Conservation (phyloP, 2,113 vertebrate genomes). For the Eclectus roratus region DNA sequence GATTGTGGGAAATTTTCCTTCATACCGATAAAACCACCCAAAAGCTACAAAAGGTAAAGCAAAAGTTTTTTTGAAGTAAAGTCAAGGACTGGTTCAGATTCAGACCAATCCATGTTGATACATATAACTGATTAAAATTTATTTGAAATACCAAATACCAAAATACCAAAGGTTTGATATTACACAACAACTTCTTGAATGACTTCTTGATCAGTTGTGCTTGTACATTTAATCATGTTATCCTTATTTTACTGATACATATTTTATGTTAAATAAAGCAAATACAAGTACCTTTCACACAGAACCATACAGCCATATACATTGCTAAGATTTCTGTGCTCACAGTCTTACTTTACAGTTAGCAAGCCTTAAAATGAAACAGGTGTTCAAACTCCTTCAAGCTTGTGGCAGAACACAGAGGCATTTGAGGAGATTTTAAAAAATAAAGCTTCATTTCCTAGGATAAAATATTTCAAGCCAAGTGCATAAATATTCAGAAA, state of each 20-base stretch:
- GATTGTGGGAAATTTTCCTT: conserved; percentile 94
- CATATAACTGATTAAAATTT: not conserved
- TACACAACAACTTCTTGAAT: not conserved
- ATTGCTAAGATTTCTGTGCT: not conserved
- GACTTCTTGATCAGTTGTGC: not conserved
- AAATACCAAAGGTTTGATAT: not conserved
- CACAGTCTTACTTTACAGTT: not conserved
- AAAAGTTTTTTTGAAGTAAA: not conserved
- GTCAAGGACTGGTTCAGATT: not conserved
- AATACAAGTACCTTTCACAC: not conserved
- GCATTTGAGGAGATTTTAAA: not conserved
- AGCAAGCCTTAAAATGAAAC: not conserved
- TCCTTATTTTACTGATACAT: not conserved
- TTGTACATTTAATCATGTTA: not conserved
- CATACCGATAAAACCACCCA: conserved; percentile 98
- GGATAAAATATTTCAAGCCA: not conserved
- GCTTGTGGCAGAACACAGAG: not conserved
- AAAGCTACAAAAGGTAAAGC: conserved; percentile 83
- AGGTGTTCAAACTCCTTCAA: not conserved
- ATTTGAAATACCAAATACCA: not conserved
- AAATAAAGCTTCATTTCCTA: not conserved
- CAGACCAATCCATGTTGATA: not conserved
- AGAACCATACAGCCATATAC: not conserved
- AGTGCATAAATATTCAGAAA: not conserved
- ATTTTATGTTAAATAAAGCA: not conserved